Base-by-base conservation (phyloP, 2,113 vertebrate genomes). In the Cyanistes caeruleus region DNA sequence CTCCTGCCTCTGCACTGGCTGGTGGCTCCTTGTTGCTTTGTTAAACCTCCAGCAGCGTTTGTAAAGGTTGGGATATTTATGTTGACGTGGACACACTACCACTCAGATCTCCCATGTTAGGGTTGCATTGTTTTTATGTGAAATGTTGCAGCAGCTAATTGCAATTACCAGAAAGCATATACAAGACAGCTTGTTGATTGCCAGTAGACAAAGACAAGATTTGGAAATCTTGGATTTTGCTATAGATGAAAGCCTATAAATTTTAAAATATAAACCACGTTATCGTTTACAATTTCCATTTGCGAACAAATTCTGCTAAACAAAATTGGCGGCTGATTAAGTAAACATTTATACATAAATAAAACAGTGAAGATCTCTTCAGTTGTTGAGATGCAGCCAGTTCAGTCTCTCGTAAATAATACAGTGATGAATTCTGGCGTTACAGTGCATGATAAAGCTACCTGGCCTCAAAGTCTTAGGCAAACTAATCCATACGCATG, bases 331-430 rank as follows among this genome's bases (percentile, higher is more conserved):
- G 65, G 31, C 59, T 97, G 89, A 97, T 97, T 97, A 95, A 96
- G 94, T 95, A 97, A 95, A 97, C 94, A 84, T 97, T 98, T 97
- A 96, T 91, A 97, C 96, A 97, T 97, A 97, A 97, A 87, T 87
- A 96, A 90, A 96, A 89, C 59, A 93, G 94, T 94, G 84, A 96
- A 95, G 96, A 95, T 81, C 94, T 95, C 86, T 94, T 78, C 69
- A 94, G 67, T 79, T 97, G 93, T 94, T 95, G 97, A 92, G 82
- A 75, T 90, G 39, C 78, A 92, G 95, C 92, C 95, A 97, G 95
- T 89, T 97, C 87, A 94, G 85, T 94, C 94, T 96, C 89, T 91
- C 4, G n/a, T 96, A 97, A 97, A 96, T 88, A 95, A 91, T 86
- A 74, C 87, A 97, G 79, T 85, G 93, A 96, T 97, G 87, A 97